Percentiles rank a stretch among this genome's conserved stretches.
Evolutionary conservation across 2,888 invertebrate species (phyloP).

Genomic region (Parasteatoda lunata): DNA sequence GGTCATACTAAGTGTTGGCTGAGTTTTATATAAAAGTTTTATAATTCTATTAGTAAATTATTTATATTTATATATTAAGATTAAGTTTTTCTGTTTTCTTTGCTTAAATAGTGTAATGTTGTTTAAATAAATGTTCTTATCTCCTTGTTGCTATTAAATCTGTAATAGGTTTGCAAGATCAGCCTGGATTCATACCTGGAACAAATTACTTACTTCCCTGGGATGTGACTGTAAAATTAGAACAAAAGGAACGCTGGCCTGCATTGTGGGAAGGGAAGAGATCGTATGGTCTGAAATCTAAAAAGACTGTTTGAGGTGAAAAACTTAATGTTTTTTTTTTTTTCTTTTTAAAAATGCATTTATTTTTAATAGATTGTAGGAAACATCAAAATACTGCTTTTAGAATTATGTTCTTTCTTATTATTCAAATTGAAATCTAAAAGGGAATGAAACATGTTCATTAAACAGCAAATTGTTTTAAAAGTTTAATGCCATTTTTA

Average conservation of each 20-base stretch:
- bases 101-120: background rate
- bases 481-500: too few species aligned
- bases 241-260: slow-evolving; percentile 72
- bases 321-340: too few species aligned
- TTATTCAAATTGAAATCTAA: too few species aligned
- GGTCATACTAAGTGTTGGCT: too few species aligned
- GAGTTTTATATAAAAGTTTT: too few species aligned
- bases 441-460: too few species aligned
- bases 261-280: slow-evolving; percentile 70
- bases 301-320: slow-evolving; percentile 72
- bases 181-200: slow-evolving; percentile 91
- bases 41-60: too few species aligned
- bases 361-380: background rate
- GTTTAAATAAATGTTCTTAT: background rate
- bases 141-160: too few species aligned
- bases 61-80: too few species aligned
- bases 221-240: slow-evolving; percentile 84
- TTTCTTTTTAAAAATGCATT: background rate
- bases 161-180: slow-evolving; percentile 84
- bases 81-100: too few species aligned
- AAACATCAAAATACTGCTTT: background rate
- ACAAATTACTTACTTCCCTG: slow-evolving; percentile 94
- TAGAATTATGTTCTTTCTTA: too few species aligned
- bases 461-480: too few species aligned
- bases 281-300: slow-evolving; percentile 71